Evolutionary conservation across 2,113 vertebrate species (phyloP), one percentile per base, ranked within the genome.

Genomic region (Gopherus flavomarginatus): DNA sequence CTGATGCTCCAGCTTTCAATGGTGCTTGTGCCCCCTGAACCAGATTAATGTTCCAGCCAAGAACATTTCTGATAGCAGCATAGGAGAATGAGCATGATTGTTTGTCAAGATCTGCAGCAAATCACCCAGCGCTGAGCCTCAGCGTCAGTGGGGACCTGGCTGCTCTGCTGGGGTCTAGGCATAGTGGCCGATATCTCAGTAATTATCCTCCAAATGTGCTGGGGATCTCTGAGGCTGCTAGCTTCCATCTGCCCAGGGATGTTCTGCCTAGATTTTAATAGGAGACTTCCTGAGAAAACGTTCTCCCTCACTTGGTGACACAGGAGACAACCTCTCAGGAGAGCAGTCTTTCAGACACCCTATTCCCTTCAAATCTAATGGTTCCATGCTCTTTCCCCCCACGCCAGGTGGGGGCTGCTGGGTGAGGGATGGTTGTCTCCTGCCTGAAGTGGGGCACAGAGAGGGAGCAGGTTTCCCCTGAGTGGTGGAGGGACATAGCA

Each of bases 91-190:
- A 94, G 81, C 44, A 6, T 0, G 4, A 49, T 49, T 13, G 0
- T 81, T 95, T 91, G 86, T 87, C 86, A 85, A 94, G 86, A 86
- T 97, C 79, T 2, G 90, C 53, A 65, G 93, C 22, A 42, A 22
- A 44, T 38, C 38, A 44, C 21, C 72, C 72, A 38, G 90, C 4
- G 35, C 0, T 42, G 90, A 56, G 89, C 92, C 93, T 85, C 83
- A 80, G 93, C 22, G 95, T 94, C 52, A 94, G 65, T 88, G 72
- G 8, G 91, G 95, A 94, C 92, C 94, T 95, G 42, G 95, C 90
- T 89, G 49, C 92, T 92, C 87, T 88, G 53, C 89, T 54, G 83
- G 90, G 26, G 72, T 75, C 83, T 83, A 62, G 4, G 65, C 0
- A 0, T 42, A n/a, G 29, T 81, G 3, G 2, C 22, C 78, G 84